phyloP scores from a whole-genome alignment of 2,888 invertebrate species.

The Lycocerus yunnanus region DNA sequence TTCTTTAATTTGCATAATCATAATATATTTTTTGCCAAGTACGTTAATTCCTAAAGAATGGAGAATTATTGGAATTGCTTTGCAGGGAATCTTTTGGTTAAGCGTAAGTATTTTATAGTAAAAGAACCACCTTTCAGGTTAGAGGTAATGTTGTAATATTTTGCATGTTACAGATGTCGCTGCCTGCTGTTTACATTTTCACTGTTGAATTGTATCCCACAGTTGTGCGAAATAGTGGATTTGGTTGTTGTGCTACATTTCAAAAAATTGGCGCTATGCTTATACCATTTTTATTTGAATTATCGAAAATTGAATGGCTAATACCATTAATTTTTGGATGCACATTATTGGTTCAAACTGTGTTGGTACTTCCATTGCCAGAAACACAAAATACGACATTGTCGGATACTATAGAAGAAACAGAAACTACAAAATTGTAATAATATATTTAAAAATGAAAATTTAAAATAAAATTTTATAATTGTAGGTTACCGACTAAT shows the following conservation, averaged over 20 bases:
- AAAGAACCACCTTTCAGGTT: no score
- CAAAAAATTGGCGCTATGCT: conserved; percentile 53
- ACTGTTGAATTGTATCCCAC: conserved; percentile 90
- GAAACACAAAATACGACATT: conserved; percentile 53
- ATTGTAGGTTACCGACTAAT: no score
- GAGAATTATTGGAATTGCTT: conserved; percentile 63
- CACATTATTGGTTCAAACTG: conserved; percentile 44
- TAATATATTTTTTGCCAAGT: conserved; percentile 58
- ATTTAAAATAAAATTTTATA: no score
- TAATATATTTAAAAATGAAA: no score
- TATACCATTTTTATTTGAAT: neutral
- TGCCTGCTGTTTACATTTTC: conserved; percentile 84
- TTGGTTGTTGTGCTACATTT: conserved; percentile 82
- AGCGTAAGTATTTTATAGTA: conserved; percentile 55
- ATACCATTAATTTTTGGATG: conserved; percentile 40
- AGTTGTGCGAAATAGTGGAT: conserved; percentile 82
- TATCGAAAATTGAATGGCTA: no score
- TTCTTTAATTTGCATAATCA: conserved; percentile 59
- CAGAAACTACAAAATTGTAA: conserved; percentile 44
- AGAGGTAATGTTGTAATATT: no score
- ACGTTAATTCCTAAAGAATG: conserved; percentile 57
- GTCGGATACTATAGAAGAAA: conserved; percentile 61
- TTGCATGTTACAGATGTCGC: conserved; percentile 70
- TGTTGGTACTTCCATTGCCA: conserved; percentile 48
- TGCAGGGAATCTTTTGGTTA: conserved; percentile 67